These are phyloP conservation scores for Orgyia antiqua DNA, from an alignment of 2,888 invertebrate species.

Conservation along the genomic window DNA sequence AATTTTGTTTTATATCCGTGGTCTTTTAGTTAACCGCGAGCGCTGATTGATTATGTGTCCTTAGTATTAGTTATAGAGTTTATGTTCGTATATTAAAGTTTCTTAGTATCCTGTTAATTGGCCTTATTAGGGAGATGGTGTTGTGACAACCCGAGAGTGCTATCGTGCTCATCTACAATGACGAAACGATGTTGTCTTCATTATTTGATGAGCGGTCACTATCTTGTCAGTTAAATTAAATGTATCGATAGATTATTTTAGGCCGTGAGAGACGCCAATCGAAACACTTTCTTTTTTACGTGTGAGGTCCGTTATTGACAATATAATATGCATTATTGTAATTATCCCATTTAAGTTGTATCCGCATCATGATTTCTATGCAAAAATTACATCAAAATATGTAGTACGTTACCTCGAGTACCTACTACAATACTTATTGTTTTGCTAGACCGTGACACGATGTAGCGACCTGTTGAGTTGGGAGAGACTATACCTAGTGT, in stretches of 20 bases:
- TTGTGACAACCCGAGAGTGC: conserved; percentile 76
- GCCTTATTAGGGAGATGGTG: conserved; percentile 76
- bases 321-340: conserved; percentile 41
- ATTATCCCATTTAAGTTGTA: too few relatives aligned
- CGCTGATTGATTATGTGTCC: conserved; percentile 34
- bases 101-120: conserved; percentile 69
- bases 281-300: conserved; percentile 62
- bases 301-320: conserved; percentile 61
- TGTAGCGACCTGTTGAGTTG: too few relatives aligned
- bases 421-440: too few relatives aligned
- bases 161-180: conserved; percentile 78
- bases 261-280: conserved; percentile 70
- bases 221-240: conserved; percentile 77
- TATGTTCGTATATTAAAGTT: conserved; percentile 40
- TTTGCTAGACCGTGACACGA: too few relatives aligned
- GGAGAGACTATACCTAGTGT: too few relatives aligned
- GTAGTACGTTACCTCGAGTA: too few relatives aligned
- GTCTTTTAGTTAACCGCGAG: conserved; percentile 29
- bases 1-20: conserved; percentile 40
- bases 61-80: conserved; percentile 44
- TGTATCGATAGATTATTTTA: conserved; percentile 76
- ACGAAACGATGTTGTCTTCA: conserved; percentile 78
- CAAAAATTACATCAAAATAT: too few relatives aligned
- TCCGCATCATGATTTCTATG: too few relatives aligned
- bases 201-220: conserved; percentile 77